Percentiles rank a stretch among this genome's conserved stretches.
phyloP scores from a whole-genome alignment of 23 tunicate genomes.

The Trididemnum nubilum region DNA sequence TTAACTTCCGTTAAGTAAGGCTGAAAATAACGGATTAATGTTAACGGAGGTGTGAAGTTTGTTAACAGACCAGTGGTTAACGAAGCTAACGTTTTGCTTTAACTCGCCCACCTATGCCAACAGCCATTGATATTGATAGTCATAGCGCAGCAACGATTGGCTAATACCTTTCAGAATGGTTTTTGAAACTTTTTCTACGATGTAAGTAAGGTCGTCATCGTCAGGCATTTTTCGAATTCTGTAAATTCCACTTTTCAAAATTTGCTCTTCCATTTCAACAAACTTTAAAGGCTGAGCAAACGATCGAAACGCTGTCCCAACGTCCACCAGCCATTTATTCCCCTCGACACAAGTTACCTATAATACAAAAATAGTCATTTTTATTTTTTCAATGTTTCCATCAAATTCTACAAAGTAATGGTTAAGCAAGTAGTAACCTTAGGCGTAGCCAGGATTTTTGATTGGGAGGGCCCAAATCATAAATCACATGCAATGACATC shows the following conservation, averaged over 20 bases:
- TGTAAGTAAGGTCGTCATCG: not conserved
- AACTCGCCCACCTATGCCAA: not conserved
- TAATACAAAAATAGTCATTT: too few relatives aligned
- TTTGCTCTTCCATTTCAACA: conserved; percentile 20
- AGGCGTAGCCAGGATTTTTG: too few relatives aligned
- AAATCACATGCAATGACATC: too few relatives aligned
- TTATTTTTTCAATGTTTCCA: too few relatives aligned
- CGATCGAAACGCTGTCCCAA: conserved; percentile 31
- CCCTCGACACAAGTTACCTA: conserved; percentile 36
- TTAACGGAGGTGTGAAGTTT: too few relatives aligned
- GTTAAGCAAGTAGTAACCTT: too few relatives aligned
- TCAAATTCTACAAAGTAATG: too few relatives aligned
- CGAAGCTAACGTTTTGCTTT: not conserved
- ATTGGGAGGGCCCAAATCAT: too few relatives aligned
- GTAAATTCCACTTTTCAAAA: conserved; percentile 36
- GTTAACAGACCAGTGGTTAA: not conserved
- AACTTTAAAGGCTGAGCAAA: conserved; percentile 31
- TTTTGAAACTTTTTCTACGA: conserved; percentile 22
- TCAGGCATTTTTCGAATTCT: conserved; percentile 25
- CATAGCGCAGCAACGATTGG: not conserved
- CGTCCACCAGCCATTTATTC: conserved; percentile 30
- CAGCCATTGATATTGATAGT: not conserved
- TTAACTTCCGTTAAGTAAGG: too few relatives aligned
- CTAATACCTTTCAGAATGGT: conserved; percentile 1
- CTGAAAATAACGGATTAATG: too few relatives aligned